A percentile compares a stretch with the other conserved stretches of the same genome.
These are phyloP conservation scores for Scaptomyza cyrtandrae DNA, from an alignment of 2,888 invertebrate genomes.

Conservation along the genomic window DNA sequence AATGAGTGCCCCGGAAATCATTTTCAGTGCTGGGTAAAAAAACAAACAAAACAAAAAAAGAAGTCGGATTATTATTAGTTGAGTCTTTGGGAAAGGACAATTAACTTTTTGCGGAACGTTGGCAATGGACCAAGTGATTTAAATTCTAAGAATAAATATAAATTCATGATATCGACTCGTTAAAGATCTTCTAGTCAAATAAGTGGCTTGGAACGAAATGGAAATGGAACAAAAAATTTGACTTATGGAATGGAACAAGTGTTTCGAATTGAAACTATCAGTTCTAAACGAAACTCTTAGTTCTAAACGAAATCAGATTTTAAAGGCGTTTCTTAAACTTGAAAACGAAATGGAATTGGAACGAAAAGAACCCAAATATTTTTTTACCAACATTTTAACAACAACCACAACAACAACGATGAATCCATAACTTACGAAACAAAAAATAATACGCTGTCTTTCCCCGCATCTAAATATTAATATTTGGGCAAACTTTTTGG, in stretches of 20 bases:
- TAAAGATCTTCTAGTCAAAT: no score
- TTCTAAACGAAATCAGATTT: no score
- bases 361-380: not conserved
- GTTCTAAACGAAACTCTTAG: no score
- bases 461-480: not conserved
- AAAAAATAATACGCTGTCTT: not conserved
- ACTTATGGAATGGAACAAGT: no score
- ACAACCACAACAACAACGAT: not conserved
- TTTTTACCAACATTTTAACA: not conserved
- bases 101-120: conserved; percentile 27
- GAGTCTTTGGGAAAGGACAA: conserved; percentile 33
- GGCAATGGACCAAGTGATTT: no score
- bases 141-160: no score
- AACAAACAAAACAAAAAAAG: not conserved
- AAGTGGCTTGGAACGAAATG: no score
- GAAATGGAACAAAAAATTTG: no score
- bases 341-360: not conserved
- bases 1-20: conserved; percentile 71
- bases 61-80: conserved; percentile 16
- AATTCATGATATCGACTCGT: no score
- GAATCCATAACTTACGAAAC: not conserved
- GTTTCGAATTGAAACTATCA: no score
- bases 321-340: no score
- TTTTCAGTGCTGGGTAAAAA: conserved; percentile 36
- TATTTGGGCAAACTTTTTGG: not conserved